Evolutionary conservation across 2,888 invertebrate species (phyloP), one percentile per base, ranked within the genome.

Genomic region (Nomada lathburiana): DNA sequence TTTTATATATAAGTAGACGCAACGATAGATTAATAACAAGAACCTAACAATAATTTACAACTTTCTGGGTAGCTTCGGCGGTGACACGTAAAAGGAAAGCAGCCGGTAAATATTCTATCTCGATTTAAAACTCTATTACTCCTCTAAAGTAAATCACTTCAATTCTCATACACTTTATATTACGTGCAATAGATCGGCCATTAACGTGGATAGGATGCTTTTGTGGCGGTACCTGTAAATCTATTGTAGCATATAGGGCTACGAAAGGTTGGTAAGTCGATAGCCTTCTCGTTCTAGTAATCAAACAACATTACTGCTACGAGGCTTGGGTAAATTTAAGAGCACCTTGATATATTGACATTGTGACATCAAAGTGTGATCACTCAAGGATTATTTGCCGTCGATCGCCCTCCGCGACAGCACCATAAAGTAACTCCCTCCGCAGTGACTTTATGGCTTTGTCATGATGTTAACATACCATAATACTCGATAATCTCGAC

Each of bases 401-500:
- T 29, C 57, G 55, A 63, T 59, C 69, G 80, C 78, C 72, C 78
- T 16, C n/a, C 29, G 50, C 67, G 67, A 76, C 69, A 59, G 72
- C 57, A 68, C 72, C 86, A 84, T 88, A 88, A 88, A 88, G 68
- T 68, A 69, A 11, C 64, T 59, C 75, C 70, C 60, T 57, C 76
- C 70, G 69, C 47, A 65, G 60, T 36, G 76, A 72, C 74, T 88
- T 88, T 86, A 87, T 82, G 82, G 76, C 71, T 59, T 82, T 80
- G 76, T 83, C 85, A 73, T 64, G 69, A 47, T 69, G 75, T 69
- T 75, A 85, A 83, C 82, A 52, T 69, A 60, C 68, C 76, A 74
- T 87, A 83, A 86, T 84, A 84, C 80, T 78, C 71, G 83, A 88
- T 88, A 88, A 88, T 88, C 86, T 68, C 62, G 63, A 50, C 77